Evolutionary conservation across 2,888 invertebrate genomes (phyloP), one percentile per base, ranked within the genome.

Genomic region (Dolichomitus sp.): DNA sequence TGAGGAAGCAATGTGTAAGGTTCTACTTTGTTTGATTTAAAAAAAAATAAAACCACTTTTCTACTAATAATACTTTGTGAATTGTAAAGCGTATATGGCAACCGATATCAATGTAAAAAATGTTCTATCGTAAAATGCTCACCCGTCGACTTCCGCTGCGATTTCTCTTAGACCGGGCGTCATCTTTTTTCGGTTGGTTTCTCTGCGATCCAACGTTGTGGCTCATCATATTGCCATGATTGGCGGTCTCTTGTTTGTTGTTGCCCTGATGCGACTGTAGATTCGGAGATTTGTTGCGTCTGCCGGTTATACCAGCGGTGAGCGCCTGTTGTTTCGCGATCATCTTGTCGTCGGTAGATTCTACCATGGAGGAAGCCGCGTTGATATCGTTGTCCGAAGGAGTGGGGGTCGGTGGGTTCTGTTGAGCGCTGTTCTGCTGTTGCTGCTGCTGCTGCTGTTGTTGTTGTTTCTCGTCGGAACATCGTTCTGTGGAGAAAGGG

Each of bases 261-360:
- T 86, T 81, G 5, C 80, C 59, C 40, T 89, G 90, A 73, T 89
- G 90, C 4, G 77, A 54, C 75, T 89, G 86, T 14, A 84, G 85
- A 85, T 89, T 92, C 9, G 92, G 91, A 0, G 93, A 92, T 80
- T 93, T 93, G 11, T 88, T 88, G 66, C 91, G 93, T 72, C 95
- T 94, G 27, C 95, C 95, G 48, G 95, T 95, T 66, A 96, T 95
- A n/a, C 96, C 96, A 45, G 96, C 96, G 52, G 96, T 95, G 19
- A 96, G 94, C 1, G 96, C 95, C 90, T 97, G 95, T 90, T 96
- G 96, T 89, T 95, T 96, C 63, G 95, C 95, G 88, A 96, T 97
- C 3, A 94, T 95, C 92, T 96, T 97, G 87, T 97, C 97, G 84
- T 96, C 95, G 54, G 93, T 91, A 57, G 94, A 89, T 48, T 93